Conservation (phyloP, 2,888 invertebrate genomes). For the Hirtodrosophila histrioides region DNA sequence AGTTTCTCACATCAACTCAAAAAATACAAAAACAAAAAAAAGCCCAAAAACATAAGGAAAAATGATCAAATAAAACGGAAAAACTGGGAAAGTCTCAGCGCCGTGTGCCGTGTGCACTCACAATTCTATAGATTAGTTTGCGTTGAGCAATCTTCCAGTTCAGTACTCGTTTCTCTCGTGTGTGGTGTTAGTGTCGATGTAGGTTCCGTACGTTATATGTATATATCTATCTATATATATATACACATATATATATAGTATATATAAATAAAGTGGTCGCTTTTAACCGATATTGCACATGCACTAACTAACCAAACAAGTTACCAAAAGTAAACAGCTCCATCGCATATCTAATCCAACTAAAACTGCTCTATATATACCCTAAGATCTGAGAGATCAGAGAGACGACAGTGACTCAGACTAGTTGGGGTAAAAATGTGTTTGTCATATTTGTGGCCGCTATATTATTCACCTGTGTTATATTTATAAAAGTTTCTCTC, state of each 20-base stretch:
- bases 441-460: constrained; percentile 37
- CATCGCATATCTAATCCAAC: constrained; percentile 21
- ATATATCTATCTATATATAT: constrained; percentile 5
- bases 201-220: constrained; percentile 54
- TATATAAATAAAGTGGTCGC: constrained; percentile 6
- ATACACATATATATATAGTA: constrained; percentile 16
- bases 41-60: constrained; percentile 2
- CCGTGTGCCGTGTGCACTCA: constrained; percentile 78
- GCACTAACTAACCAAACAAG: constrained; percentile 19
- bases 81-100: constrained; percentile 39
- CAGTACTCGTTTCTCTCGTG: constrained; percentile 73
- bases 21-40: constrained; percentile 19
- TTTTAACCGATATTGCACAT: constrained; percentile 58
- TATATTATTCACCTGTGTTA: constrained; percentile 70
- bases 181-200: constrained; percentile 69
- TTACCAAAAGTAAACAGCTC: constrained; percentile 27
- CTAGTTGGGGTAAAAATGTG: constrained; percentile 12
- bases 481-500: constrained; percentile 65
- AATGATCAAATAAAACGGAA: constrained; percentile 38
- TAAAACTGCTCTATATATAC: constrained; percentile 9
- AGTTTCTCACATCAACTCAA: constrained; percentile 70
- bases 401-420: constrained; percentile 35
- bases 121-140: constrained; percentile 80
- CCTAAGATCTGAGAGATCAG: background rate
- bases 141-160: constrained; percentile 81